Base-by-base conservation (phyloP, 2,797 vertebrate genomes). In the Xerus rutilus region DNA sequence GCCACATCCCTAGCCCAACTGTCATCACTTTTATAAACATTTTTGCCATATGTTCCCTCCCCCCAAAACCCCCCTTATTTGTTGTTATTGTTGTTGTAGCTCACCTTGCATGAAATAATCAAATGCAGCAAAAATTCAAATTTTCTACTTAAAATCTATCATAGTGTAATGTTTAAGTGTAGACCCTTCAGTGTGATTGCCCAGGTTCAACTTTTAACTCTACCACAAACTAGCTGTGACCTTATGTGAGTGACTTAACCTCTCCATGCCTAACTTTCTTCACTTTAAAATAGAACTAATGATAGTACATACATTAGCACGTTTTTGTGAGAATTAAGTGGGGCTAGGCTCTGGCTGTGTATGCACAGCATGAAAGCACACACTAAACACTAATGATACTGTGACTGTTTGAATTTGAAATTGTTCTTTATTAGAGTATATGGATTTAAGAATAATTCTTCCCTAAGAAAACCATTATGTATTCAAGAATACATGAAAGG, bases 401-500 rank as follows among this genome's bases (percentile, higher is more conserved):
- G 7, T 18, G 62, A 57, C n/a, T 64, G 39, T 12, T 78, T 47
- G 52, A 59, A 67, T 30, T 83, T 86, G 64, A n/a, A 89, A 20
- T 9, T 73, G 28, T 82, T 82, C 32, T 81, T 39, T 65, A 69
- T 32, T 15, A 88, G 35, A 86, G 5, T 70, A 86, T 65, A 43
- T 67, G 45, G 5, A 70, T 86, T 13, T n/a, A 87, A 94, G 20
- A 18, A 39, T 69, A 45, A 70, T 3, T 79, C 23, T 82, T 20
- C 25, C 43, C 35, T 91, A 70, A 64, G 30, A 14, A 91, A 93
- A 47, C 9, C 28, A 81, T 70, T 32, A 84, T 17, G 59, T 35
- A 72, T 73, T 74, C 45, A 95, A 90, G 43, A 93, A 95, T 43
- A 43, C 43, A 84, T 25, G 43, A 85, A 85, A 90, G 23, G 6